These are phyloP conservation scores for Dimorphilus gyrociliatus DNA, from an alignment of 2,888 invertebrate species.

Conservation along the genomic window DNA sequence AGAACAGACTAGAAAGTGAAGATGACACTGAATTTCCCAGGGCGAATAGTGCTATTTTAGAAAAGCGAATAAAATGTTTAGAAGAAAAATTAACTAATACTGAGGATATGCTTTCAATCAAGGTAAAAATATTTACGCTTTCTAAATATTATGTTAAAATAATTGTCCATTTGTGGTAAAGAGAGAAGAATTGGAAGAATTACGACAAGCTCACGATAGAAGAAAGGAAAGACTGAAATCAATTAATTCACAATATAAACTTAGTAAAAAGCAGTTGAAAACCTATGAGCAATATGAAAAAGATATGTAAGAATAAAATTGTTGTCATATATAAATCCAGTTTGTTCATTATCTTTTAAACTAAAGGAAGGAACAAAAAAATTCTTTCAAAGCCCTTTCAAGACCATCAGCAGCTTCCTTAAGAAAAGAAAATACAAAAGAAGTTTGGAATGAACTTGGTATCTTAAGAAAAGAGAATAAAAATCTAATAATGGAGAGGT, in stretches of 20 bases:
- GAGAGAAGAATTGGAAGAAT: slow-evolving; percentile 23
- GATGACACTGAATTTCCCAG: too few species aligned
- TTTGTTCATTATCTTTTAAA: neutral
- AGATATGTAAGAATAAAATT: slow-evolving; percentile 10
- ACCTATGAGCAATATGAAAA: slow-evolving; percentile 23
- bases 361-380: too few species aligned
- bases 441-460: slow-evolving; percentile 34
- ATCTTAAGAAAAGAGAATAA: slow-evolving; percentile 28
- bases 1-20: too few species aligned
- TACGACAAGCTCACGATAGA: slow-evolving; percentile 24
- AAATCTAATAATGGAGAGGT: slow-evolving; percentile 25
- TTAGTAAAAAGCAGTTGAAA: slow-evolving; percentile 27
- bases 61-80: too few species aligned
- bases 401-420: too few species aligned
- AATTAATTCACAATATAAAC: slow-evolving; percentile 23
- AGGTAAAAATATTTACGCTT: too few species aligned
- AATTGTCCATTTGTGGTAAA: too few species aligned
- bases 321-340: slow-evolving; percentile 1
- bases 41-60: too few species aligned
- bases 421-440: slow-evolving; percentile 28
- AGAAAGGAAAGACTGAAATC: slow-evolving; percentile 24
- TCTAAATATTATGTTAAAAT: too few species aligned
- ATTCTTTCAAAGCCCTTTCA: too few species aligned
- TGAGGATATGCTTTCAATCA: too few species aligned
- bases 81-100: too few species aligned